phyloP scores from a whole-genome alignment of 2,113 vertebrate genomes.

The Hymenochirus boettgeri region DNA sequence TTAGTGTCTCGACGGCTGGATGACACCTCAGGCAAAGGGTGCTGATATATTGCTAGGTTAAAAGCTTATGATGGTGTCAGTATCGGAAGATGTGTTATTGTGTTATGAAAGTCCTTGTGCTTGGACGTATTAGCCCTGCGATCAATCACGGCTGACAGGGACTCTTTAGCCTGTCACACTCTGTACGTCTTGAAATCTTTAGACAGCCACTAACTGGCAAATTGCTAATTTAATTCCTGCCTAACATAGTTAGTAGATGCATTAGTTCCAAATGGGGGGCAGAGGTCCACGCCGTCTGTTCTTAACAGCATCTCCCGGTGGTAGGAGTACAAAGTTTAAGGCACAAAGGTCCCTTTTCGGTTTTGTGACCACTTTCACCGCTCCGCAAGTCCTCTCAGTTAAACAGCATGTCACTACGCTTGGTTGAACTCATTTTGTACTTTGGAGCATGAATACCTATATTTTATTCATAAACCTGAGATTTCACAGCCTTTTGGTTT shows the following conservation, averaged over 20 bases:
- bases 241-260: slow-evolving; percentile 72
- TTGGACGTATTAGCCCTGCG: slow-evolving; percentile 70
- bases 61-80: slow-evolving; percentile 72
- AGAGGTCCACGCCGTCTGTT: slow-evolving; percentile 25
- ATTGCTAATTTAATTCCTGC: slow-evolving; percentile 82
- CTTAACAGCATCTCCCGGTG: slow-evolving; percentile 27
- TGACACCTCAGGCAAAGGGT: slow-evolving; percentile 35
- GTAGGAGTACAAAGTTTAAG: slow-evolving; percentile 20
- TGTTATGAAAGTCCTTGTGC: slow-evolving; percentile 77
- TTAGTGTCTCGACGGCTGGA: slow-evolving; percentile 13
- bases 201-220: slow-evolving; percentile 77
- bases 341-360: slow-evolving; percentile 22
- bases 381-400: background rate
- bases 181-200: slow-evolving; percentile 71
- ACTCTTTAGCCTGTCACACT: slow-evolving; percentile 75
- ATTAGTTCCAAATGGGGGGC: slow-evolving; percentile 41
- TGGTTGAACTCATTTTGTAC: background rate
- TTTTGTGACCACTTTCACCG: slow-evolving; percentile 4
- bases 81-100: slow-evolving; percentile 79
- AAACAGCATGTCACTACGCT: background rate
- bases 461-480: background rate
- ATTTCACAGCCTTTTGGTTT: background rate
- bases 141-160: slow-evolving; percentile 74
- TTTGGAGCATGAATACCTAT: background rate
- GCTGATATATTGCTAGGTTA: slow-evolving; percentile 65